Evolutionary conservation across 2,113 vertebrate species (phyloP), one percentile per base, ranked within the genome.

Genomic region (Chunga burmeisteri): DNA sequence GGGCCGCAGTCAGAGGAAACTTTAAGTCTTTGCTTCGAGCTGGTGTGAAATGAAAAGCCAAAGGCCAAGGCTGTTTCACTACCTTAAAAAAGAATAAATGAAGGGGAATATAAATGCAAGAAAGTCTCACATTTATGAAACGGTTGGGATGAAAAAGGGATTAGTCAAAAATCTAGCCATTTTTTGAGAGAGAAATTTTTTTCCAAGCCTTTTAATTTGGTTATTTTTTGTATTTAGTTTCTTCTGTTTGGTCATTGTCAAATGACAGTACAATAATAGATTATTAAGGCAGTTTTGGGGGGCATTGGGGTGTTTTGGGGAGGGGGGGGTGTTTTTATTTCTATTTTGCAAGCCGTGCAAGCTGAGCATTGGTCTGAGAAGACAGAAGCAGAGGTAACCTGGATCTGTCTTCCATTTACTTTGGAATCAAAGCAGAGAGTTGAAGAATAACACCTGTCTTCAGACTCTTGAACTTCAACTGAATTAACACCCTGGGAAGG

Each of bases 11-110:
- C n/a, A 47, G n/a, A 81, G 50, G 44, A 70, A 84, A 84, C 25
- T 19, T 40, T 19, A 29, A 62, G 34, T 49, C 84, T 72, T 72
- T 61, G 16, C 63, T 93, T 46, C 1, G 2, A 93, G 81, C 32
- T 86, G 44, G 49, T 86, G 29, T 40, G 77, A 91, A 91, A 93
- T 82, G 66, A 89, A 86, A 83, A 67, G 32, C 25, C 63, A 81
- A 65, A 81, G 68, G 67, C 49, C 40, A 73, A 36, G 5, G 32
- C 8, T 73, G 22, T 65, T 86, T 59, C 49, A 61, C 46, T 68
- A 8, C 18, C 23, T 67, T 70, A 49, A 73, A 77, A 77, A 86
- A 42, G 42, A 62, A 66, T 66, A 88, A 75, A 20, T 22, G 14
- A 75, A 62, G 47, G 30, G 27, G 11, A 72, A 79, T 86, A 38